These are phyloP conservation scores for Bombyx mandarina DNA, from an alignment of 1,140 invertebrate genomes.

Conservation along the genomic window DNA sequence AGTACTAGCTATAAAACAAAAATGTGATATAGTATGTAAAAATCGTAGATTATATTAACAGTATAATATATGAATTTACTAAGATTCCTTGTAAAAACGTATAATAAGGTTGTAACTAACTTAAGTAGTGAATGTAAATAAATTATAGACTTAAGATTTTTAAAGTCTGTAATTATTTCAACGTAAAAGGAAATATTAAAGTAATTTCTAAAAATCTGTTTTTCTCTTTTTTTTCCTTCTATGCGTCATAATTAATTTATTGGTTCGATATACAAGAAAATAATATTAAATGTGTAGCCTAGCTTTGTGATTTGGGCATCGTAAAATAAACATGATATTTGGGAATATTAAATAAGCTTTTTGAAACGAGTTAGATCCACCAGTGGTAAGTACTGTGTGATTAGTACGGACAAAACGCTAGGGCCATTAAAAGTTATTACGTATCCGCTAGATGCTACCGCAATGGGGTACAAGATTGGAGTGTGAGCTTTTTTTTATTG, in stretches of 20 bases:
- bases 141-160: conserved; percentile 61
- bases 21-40: conserved; percentile 70
- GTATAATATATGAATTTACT: conserved; percentile 35
- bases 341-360: too few species aligned
- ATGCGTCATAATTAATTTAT: background rate
- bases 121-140: conserved; percentile 47
- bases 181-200: conserved; percentile 57
- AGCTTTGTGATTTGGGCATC: too few species aligned
- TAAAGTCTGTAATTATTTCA: conserved; percentile 66
- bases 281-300: too few species aligned
- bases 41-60: conserved; percentile 48
- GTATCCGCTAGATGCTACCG: too few species aligned
- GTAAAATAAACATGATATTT: too few species aligned
- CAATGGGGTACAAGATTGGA: too few species aligned
- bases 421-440: too few species aligned
- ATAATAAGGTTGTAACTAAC: conserved; percentile 25
- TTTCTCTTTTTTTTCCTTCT: background rate
- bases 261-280: too few species aligned
- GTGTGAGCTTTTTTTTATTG: too few species aligned
- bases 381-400: too few species aligned
- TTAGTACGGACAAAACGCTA: too few species aligned
- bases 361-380: too few species aligned
- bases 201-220: conserved; percentile 55
- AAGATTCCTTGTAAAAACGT: conserved; percentile 35
- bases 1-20: conserved; percentile 52